These are phyloP conservation scores for Bostrychus sinensis DNA, from an alignment of 2,113 vertebrate genomes.

Conservation along the genomic window DNA sequence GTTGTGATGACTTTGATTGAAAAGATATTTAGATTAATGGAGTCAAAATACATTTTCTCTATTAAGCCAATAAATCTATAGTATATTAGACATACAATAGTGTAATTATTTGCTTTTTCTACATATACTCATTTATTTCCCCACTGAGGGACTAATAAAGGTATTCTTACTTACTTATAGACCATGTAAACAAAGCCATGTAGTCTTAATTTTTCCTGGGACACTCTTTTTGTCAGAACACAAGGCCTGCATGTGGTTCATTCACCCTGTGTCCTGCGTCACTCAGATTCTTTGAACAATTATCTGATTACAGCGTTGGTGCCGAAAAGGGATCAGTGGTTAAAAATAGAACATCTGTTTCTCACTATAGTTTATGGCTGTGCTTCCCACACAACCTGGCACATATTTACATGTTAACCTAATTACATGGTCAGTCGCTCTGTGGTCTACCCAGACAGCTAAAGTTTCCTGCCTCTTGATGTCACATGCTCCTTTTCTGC, in stretches of 20 bases:
- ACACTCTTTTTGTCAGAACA: constrained; percentile 33
- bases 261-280: constrained; percentile 52
- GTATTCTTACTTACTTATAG: neutral
- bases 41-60: too few species aligned
- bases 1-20: too few species aligned
- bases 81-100: too few species aligned
- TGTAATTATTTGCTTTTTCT: too few species aligned
- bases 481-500: constrained; percentile 67
- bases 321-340: constrained; percentile 68
- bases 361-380: constrained; percentile 67
- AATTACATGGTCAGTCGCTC: constrained; percentile 77
- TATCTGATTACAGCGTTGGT: constrained; percentile 73
- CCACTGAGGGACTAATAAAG: too few species aligned
- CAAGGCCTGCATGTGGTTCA: constrained; percentile 43
- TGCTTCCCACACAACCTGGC: constrained; percentile 74
- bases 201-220: neutral
- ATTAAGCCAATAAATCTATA: too few species aligned
- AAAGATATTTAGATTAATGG: too few species aligned
- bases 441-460: constrained; percentile 73
- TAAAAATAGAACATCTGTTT: constrained; percentile 80
- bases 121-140: too few species aligned
- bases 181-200: neutral
- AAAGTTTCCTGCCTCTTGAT: constrained; percentile 78
- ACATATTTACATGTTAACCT: constrained; percentile 78
- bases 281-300: constrained; percentile 70